Conservation (phyloP, 2,113 vertebrate genomes). For the Scytalopus superciliaris region DNA sequence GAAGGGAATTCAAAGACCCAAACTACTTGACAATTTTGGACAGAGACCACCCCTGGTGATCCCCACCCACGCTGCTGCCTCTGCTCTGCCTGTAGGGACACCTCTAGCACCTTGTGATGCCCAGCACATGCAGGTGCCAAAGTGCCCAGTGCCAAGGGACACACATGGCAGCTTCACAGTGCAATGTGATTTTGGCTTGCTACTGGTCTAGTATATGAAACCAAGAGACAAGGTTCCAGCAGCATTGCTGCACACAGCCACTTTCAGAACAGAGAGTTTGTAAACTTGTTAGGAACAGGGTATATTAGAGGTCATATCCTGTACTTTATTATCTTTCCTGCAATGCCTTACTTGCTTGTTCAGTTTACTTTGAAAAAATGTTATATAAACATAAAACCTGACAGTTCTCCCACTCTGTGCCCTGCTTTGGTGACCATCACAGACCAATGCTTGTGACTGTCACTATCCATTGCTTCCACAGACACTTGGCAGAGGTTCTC, state of each 20-base stretch:
- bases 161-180: rapidly evolving
- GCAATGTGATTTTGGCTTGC: not conserved
- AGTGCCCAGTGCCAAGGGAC: not conserved
- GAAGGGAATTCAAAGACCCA: not conserved
- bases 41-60: not conserved
- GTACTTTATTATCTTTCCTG: not conserved
- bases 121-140: not conserved
- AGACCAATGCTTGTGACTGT: too few species aligned
- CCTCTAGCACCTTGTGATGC: not conserved
- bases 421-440: not conserved
- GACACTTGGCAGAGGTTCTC: not conserved
- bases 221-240: not conserved
- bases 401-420: not conserved
- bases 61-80: not conserved
- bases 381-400: not conserved
- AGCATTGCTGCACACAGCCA: not conserved
- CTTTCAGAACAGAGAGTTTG: not conserved
- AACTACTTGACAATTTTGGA: not conserved
- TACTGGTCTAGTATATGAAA: not conserved
- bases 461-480: not conserved
- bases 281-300: not conserved
- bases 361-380: not conserved
- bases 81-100: rapidly evolving
- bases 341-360: not conserved
- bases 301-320: not conserved